A percentile compares a stretch with the other conserved stretches of the same genome.
phyloP scores from a whole-genome alignment of 2,113 vertebrate species.

The Antennarius striatus region DNA sequence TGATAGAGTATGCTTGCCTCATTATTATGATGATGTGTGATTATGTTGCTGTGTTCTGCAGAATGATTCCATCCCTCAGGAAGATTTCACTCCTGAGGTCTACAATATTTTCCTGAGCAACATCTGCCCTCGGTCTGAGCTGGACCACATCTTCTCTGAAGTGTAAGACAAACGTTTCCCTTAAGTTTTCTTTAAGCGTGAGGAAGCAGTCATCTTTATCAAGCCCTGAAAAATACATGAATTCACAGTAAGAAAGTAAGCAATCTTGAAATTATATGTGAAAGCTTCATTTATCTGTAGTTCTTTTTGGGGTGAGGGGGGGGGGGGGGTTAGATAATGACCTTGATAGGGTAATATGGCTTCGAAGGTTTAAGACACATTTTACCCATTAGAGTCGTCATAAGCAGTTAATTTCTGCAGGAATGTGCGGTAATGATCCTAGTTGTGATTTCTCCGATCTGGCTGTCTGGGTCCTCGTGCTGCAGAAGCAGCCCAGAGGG shows the following conservation, averaged over 20 bases:
- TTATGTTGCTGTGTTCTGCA: conserved; percentile 68
- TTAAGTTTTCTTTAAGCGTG: neutral
- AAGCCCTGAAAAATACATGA: neutral
- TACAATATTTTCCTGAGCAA: conserved; percentile 92
- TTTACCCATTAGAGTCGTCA: neutral
- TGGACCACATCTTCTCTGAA: conserved; percentile 95
- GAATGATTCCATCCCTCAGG: conserved; percentile 93
- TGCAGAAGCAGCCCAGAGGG: conserved; percentile 25
- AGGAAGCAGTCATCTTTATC: neutral
- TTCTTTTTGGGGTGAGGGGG: neutral
- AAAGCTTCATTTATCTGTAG: conserved; percentile 21
- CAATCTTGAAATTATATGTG: conserved; percentile 7
- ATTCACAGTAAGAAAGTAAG: neutral
- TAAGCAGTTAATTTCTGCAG: conserved; percentile 24
- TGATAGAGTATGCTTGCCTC: no score
- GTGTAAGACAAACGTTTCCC: conserved; percentile 81
- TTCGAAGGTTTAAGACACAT: conserved; percentile 15
- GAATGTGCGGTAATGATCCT: neutral
- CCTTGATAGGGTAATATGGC: neutral
- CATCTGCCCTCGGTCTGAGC: conserved; percentile 92
- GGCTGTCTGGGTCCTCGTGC: neutral
- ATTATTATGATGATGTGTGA: neutral
- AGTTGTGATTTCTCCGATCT: neutral
- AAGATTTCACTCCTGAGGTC: conserved; percentile 91
- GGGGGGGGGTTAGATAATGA: neutral